These are phyloP conservation scores for Stictonetta naevosa DNA, from an alignment of 2,113 vertebrate genomes.

Conservation along the genomic window DNA sequence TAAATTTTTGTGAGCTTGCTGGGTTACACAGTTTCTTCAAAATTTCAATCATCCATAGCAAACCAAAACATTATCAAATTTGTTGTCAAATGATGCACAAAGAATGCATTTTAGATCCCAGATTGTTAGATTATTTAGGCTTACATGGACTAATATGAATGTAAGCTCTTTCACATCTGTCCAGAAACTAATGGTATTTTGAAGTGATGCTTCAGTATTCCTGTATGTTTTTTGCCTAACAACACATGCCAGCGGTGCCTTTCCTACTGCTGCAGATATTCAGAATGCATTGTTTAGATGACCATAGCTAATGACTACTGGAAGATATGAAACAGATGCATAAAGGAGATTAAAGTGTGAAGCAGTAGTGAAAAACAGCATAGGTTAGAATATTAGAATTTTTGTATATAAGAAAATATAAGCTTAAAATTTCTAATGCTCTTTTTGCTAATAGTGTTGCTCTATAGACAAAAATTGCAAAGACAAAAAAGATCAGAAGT, in stretches of 20 bases:
- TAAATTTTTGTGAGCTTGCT: not conserved
- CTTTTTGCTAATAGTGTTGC: not conserved
- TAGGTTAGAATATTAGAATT: not conserved
- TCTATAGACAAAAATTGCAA: not conserved
- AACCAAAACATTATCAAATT: not conserved
- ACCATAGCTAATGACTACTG: not conserved
- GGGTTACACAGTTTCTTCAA: not conserved
- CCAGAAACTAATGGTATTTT: constrained; percentile 26
- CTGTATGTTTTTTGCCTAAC: not conserved
- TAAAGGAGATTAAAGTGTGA: not conserved
- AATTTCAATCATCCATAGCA: not conserved
- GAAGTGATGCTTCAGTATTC: not conserved
- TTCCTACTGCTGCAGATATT: not conserved
- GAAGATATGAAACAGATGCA: not conserved
- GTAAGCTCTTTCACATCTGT: constrained; percentile 53
- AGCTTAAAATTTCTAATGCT: not conserved
- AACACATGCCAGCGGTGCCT: not conserved
- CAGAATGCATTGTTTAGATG: not conserved
- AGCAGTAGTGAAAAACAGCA: not conserved
- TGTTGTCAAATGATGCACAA: not conserved
- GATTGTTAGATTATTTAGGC: constrained; percentile 49
- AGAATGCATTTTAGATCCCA: not conserved
- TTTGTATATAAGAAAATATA: not conserved
- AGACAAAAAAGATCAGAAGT: not conserved
- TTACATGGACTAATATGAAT: constrained; percentile 43